Evolutionary conservation across 2,113 vertebrate genomes (phyloP).

Genomic region (Mastomys coucha): DNA sequence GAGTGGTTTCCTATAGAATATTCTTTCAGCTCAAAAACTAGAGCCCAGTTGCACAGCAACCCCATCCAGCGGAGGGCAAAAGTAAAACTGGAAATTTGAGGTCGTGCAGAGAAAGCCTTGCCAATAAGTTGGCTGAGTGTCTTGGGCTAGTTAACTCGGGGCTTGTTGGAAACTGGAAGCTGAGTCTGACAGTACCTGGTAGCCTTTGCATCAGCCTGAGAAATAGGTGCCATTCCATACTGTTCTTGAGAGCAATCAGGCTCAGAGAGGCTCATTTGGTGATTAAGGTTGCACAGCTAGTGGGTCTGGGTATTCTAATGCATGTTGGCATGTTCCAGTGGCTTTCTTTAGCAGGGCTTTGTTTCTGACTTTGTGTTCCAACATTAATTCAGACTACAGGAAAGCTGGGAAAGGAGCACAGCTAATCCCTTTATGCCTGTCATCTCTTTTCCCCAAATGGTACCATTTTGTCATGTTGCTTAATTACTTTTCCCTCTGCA

Average conservation of each 20-base stretch:
- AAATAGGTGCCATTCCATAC: not conserved
- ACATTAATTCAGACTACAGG: not conserved
- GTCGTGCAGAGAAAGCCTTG: rapidly evolving
- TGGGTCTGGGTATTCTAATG: not conserved
- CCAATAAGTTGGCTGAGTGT: too few species aligned
- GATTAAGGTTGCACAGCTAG: not conserved
- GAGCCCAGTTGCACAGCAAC: not conserved
- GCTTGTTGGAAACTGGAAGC: not conserved
- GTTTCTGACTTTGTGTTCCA: constrained; percentile 13
- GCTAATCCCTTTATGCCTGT: not conserved
- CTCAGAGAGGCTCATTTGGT: not conserved
- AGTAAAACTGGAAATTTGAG: not conserved
- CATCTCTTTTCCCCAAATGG: not conserved
- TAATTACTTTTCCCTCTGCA: not conserved
- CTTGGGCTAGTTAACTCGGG: rapidly evolving
- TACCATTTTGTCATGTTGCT: not conserved
- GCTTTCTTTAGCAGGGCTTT: not conserved
- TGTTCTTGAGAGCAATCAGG: not conserved
- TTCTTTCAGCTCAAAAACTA: not conserved
- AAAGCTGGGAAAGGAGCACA: not conserved
- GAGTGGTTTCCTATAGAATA: not conserved
- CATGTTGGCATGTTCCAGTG: not conserved
- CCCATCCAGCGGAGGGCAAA: not conserved
- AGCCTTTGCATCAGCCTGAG: not conserved
- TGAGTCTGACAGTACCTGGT: too few species aligned